Evolutionary conservation across 2,113 vertebrate species (phyloP).

Genomic region (Bombycilla garrulus): DNA sequence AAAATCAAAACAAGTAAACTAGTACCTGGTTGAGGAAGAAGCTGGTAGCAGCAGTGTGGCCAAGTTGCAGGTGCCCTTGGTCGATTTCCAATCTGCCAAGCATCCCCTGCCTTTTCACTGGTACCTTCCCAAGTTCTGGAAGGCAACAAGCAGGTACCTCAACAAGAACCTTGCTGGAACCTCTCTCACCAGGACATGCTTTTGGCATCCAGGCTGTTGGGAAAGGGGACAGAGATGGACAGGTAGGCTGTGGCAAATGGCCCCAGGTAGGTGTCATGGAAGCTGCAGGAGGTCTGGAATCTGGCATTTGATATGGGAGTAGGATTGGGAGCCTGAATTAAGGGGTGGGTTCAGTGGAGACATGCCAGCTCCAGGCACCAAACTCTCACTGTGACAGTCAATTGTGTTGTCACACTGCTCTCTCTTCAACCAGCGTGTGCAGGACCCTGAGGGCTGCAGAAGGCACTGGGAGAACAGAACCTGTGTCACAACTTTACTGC

Average conservation of each 20-base stretch:
- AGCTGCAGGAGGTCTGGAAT: background rate
- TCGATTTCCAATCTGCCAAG: background rate
- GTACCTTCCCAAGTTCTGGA: background rate
- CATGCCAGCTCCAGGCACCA: background rate
- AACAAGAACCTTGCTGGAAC: background rate
- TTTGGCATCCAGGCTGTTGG: background rate
- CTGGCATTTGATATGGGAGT: background rate
- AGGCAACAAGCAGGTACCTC: background rate
- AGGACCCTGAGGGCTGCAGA: background rate
- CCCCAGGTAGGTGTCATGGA: accelerated
- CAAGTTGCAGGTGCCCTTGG: background rate
- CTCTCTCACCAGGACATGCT: background rate
- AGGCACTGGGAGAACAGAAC: background rate
- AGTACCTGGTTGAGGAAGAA: background rate
- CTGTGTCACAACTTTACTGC: background rate
- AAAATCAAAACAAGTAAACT: background rate
- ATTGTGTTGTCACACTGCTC: background rate
- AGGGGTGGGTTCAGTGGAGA: background rate
- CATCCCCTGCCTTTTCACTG: background rate
- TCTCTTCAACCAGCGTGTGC: background rate
- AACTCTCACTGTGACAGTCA: background rate
- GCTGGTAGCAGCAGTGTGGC: background rate
- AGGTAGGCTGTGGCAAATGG: background rate
- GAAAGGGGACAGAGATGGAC: background rate
- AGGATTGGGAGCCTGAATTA: background rate